Evolutionary conservation across 2,888 invertebrate genomes (phyloP).

Genomic region (Drosophila engyochracea): DNA sequence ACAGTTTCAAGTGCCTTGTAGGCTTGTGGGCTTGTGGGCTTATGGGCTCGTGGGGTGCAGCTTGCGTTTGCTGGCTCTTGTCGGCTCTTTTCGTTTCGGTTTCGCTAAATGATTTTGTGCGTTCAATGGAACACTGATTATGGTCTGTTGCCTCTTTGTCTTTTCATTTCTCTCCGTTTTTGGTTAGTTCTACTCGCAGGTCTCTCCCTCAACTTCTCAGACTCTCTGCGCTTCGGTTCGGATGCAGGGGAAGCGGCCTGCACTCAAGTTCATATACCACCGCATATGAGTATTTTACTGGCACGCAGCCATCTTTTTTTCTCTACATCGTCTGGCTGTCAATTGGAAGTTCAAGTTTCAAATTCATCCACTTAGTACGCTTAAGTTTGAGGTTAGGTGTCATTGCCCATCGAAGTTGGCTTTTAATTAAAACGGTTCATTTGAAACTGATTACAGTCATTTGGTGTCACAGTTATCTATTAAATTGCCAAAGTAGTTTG

Average conservation of each 20-base stretch:
- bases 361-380: constrained; percentile 21
- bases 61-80: constrained; percentile 12
- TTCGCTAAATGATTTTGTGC: constrained; percentile 86
- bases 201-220: constrained; percentile 14
- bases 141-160: constrained; percentile 69
- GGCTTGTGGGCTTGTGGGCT: constrained; percentile 15
- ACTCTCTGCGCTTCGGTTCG: constrained; percentile 4
- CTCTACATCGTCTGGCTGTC: constrained; percentile 41
- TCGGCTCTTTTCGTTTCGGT: constrained; percentile 76
- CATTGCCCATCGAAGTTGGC: constrained; percentile 28
- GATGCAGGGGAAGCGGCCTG: constrained; percentile 24
- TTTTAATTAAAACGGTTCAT: constrained; percentile 54
- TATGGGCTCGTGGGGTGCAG: constrained; percentile 58
- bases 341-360: constrained; percentile 68
- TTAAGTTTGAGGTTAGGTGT: constrained; percentile 64
- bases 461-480: constrained; percentile 46
- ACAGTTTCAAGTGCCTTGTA: constrained; percentile 75
- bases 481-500: constrained; percentile 22
- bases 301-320: constrained; percentile 69
- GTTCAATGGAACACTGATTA: constrained; percentile 86
- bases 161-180: constrained; percentile 52
- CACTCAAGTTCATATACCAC: constrained; percentile 78
- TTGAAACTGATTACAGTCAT: constrained; percentile 61
- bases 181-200: constrained; percentile 51
- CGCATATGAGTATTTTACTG: constrained; percentile 52